These are phyloP conservation scores for Lophochroa leadbeateri DNA, from an alignment of 2,113 vertebrate species.

Conservation along the genomic window DNA sequence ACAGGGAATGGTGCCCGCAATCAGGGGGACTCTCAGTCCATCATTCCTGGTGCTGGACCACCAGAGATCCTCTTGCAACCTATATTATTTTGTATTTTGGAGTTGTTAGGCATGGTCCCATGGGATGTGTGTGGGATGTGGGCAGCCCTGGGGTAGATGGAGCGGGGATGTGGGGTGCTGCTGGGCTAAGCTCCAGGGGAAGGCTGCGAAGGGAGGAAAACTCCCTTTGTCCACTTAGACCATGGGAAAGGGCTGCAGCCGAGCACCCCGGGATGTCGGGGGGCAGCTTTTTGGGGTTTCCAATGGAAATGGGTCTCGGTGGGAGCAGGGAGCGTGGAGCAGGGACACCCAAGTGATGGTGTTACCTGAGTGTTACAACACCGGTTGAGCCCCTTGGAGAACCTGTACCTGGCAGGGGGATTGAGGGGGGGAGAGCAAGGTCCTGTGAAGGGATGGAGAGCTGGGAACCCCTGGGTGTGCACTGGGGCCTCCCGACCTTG, in stretches of 20 bases:
- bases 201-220: neutral
- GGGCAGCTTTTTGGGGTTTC: neutral
- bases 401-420: no score
- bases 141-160: neutral
- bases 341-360: neutral
- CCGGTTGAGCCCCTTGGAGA: neutral
- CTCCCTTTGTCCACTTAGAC: neutral
- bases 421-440: neutral
- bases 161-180: neutral
- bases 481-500: slow-evolving; percentile 12
- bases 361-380: neutral
- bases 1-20: neutral
- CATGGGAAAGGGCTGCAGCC: neutral
- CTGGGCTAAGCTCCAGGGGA: accelerated
- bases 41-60: neutral
- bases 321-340: accelerated
- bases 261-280: accelerated
- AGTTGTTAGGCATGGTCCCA: neutral
- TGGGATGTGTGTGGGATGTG: neutral
- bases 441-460: neutral
- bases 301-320: neutral
- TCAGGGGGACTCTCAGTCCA: neutral
- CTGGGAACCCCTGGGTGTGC: neutral
- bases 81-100: neutral
- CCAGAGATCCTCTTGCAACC: neutral